Conservation (phyloP, 2,113 vertebrate species). For the Ageneiosus marmoratus region DNA sequence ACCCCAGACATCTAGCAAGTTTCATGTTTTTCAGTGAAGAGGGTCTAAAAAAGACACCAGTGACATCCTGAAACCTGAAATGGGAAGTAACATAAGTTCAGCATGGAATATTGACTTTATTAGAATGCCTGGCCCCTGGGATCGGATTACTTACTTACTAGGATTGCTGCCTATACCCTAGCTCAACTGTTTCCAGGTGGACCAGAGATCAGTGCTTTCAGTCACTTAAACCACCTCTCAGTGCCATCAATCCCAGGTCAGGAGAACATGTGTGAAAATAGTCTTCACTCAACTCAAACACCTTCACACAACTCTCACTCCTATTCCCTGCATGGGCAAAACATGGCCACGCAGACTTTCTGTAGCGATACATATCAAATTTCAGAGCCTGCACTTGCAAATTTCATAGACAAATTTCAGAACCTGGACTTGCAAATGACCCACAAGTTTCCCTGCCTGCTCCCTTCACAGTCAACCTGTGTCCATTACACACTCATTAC, state of each 20-base stretch:
- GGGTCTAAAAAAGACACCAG: no score
- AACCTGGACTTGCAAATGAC: conserved; percentile 23
- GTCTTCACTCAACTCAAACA: background rate
- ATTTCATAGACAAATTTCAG: background rate
- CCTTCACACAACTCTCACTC: background rate
- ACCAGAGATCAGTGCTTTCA: background rate
- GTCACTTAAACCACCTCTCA: background rate
- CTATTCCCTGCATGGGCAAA: background rate
- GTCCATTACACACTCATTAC: conserved; percentile 38
- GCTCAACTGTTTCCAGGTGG: background rate
- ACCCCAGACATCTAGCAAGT: no score
- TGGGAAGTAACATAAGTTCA: conserved; percentile 1
- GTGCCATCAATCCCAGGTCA: background rate
- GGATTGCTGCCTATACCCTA: background rate
- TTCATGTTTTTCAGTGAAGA: background rate
- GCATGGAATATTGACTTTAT: background rate
- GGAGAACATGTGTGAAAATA: background rate
- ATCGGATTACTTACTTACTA: background rate
- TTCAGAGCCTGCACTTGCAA: conserved; percentile 16
- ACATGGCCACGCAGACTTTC: background rate
- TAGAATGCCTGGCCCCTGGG: background rate
- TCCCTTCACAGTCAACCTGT: conserved; percentile 18
- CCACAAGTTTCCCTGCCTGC: conserved; percentile 28
- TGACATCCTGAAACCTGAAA: conserved; percentile 7
- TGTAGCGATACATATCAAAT: background rate